Evolutionary conservation across 1,140 invertebrate species (phyloP).

Genomic region (Pachypeltis micranthus): DNA sequence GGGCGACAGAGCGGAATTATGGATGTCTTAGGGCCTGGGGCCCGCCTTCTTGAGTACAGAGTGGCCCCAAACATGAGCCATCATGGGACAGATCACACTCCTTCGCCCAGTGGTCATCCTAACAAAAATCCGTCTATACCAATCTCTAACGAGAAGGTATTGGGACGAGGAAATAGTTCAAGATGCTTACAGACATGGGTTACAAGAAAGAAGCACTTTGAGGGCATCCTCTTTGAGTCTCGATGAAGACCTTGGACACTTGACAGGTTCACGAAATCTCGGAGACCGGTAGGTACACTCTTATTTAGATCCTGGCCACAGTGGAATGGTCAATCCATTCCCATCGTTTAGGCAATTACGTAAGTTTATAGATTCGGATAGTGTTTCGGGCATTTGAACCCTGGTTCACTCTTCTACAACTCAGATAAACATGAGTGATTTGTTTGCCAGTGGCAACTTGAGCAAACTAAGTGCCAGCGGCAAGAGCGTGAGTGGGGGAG

Average conservation of each 20-base stretch:
- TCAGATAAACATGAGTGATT: no score
- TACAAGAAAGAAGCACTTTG: slow-evolving; percentile 78
- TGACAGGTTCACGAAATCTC: slow-evolving; percentile 35
- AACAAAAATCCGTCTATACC: slow-evolving; percentile 40
- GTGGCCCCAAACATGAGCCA: slow-evolving; percentile 31
- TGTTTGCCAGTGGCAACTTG: slow-evolving; percentile 25
- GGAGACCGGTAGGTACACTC: slow-evolving; percentile 32
- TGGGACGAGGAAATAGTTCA: slow-evolving; percentile 70
- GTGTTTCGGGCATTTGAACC: no score
- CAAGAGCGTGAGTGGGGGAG: slow-evolving; percentile 23
- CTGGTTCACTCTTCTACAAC: no score
- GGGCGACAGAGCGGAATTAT: slow-evolving; percentile 31
- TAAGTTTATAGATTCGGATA: no score
- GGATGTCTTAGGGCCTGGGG: slow-evolving; percentile 41
- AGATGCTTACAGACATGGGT: slow-evolving; percentile 75
- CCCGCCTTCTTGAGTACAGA: slow-evolving; percentile 34
- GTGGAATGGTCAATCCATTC: slow-evolving; percentile 43
- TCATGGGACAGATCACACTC: slow-evolving; percentile 39
- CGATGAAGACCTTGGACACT: slow-evolving; percentile 67
- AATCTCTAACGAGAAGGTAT: slow-evolving; percentile 55
- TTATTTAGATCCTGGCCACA: slow-evolving; percentile 36
- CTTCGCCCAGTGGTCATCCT: slow-evolving; percentile 48
- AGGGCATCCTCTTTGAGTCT: slow-evolving; percentile 76
- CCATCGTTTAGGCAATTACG: slow-evolving; percentile 35
- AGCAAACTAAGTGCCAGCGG: slow-evolving; percentile 30